Evolutionary conservation across 2,113 vertebrate genomes (phyloP).

Genomic region (Ia io): DNA sequence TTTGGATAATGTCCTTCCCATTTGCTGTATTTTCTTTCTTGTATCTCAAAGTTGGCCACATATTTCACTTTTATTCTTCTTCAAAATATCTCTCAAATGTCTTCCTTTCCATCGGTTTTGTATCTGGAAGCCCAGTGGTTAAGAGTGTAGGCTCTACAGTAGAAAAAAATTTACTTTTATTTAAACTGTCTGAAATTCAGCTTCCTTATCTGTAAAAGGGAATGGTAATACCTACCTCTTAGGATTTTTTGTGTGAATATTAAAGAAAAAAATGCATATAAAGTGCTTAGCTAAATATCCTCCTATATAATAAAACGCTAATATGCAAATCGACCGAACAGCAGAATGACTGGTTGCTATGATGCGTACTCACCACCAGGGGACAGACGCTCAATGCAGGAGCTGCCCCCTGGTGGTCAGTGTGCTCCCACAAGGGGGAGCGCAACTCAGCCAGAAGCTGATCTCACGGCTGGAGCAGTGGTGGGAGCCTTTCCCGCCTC

Average conservation of each 20-base stretch:
- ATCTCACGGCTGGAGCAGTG: too few relatives aligned
- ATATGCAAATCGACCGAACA: too few relatives aligned
- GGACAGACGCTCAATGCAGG: too few relatives aligned
- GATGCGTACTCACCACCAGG: too few relatives aligned
- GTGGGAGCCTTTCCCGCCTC: too few relatives aligned
- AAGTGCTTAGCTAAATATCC: not conserved
- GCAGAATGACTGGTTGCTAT: too few relatives aligned
- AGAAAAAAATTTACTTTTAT: not conserved
- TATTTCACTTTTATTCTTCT: constrained; percentile 13
- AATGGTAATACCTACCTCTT: not conserved
- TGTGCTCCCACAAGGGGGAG: too few relatives aligned
- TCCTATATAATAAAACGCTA: too few relatives aligned
- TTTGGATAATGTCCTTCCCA: not conserved
- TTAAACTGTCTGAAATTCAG: constrained; percentile 1
- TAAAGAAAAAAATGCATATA: not conserved
- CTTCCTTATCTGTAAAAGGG: not conserved
- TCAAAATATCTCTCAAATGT: constrained; percentile 11
- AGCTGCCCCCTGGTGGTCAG: too few relatives aligned
- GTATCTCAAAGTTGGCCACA: not conserved
- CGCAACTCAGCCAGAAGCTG: too few relatives aligned
- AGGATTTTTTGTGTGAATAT: not conserved
- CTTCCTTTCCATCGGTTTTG: not conserved
- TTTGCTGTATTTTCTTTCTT: constrained; percentile 46
- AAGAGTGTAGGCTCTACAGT: not conserved
- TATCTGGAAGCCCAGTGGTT: not conserved